These are phyloP conservation scores for Antigone vipio DNA, from an alignment of 2,113 vertebrate species.

Conservation along the genomic window DNA sequence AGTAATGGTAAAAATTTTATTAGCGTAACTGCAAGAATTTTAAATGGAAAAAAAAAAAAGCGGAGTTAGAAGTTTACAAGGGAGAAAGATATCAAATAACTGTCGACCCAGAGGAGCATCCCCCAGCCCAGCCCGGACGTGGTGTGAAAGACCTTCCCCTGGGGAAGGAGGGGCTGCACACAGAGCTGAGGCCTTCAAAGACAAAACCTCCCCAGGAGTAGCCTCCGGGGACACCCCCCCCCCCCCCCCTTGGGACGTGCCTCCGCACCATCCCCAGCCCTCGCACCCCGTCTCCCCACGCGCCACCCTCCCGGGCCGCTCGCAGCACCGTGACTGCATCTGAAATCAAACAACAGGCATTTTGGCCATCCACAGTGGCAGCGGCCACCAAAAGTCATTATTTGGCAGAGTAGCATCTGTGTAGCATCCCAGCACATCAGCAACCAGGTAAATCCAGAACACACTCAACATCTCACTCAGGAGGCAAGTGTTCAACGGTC, in stretches of 20 bases:
- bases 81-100: background rate
- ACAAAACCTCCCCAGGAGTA: background rate
- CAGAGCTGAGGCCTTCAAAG: conserved; percentile 8
- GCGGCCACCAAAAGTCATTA: background rate
- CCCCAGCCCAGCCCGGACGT: background rate
- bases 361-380: background rate
- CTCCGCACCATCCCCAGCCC: background rate
- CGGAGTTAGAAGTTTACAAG: conserved; percentile 34
- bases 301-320: background rate
- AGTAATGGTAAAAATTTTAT: conserved; percentile 81
- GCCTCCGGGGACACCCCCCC: background rate
- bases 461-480: background rate
- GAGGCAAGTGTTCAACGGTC: background rate
- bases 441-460: background rate
- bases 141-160: background rate
- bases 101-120: background rate
- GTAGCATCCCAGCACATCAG: background rate
- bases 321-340: background rate
- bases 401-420: background rate
- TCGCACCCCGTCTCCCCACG: fast-evolving
- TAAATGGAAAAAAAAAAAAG: conserved; percentile 23
- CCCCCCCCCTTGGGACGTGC: no score
- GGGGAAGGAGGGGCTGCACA: background rate
- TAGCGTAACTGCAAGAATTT: conserved; percentile 77
- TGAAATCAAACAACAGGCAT: fast-evolving